phyloP scores from a whole-genome alignment of 2,797 vertebrate species.

The Artibeus jamaicensis region DNA sequence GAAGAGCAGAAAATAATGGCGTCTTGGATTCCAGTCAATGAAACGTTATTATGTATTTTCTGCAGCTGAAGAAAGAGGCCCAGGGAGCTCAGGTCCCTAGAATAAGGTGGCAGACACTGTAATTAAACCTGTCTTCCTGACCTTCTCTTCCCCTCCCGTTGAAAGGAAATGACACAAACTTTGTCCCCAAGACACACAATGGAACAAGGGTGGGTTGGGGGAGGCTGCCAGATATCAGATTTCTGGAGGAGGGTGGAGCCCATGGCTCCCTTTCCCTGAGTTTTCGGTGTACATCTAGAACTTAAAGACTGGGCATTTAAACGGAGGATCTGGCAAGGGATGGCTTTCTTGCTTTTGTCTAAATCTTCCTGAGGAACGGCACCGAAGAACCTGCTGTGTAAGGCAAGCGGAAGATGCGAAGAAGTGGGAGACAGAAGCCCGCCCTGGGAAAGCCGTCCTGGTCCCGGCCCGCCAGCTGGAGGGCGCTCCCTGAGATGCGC shows the following conservation, averaged over 20 bases:
- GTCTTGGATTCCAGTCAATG: neutral
- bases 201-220: neutral
- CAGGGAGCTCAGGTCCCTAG: neutral
- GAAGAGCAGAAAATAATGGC: neutral
- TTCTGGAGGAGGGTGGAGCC: neutral
- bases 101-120: neutral
- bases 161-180: neutral
- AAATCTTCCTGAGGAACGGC: neutral
- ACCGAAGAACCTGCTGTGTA: neutral
- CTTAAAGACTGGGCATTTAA: neutral
- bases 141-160: neutral
- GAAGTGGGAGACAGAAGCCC: neutral
- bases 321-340: neutral
- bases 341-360: neutral
- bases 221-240: neutral
- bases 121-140: neutral
- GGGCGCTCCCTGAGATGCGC: neutral
- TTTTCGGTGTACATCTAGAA: neutral
- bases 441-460: neutral
- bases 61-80: neutral
- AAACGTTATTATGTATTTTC: neutral
- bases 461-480: constrained; percentile 36
- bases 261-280: rapidly evolving
- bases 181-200: neutral
- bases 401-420: neutral